A percentile compares a stretch with the other conserved stretches of the same genome.
These are phyloP conservation scores for Eurystomus gularis DNA, from an alignment of 2,113 vertebrate species.

Conservation along the genomic window DNA sequence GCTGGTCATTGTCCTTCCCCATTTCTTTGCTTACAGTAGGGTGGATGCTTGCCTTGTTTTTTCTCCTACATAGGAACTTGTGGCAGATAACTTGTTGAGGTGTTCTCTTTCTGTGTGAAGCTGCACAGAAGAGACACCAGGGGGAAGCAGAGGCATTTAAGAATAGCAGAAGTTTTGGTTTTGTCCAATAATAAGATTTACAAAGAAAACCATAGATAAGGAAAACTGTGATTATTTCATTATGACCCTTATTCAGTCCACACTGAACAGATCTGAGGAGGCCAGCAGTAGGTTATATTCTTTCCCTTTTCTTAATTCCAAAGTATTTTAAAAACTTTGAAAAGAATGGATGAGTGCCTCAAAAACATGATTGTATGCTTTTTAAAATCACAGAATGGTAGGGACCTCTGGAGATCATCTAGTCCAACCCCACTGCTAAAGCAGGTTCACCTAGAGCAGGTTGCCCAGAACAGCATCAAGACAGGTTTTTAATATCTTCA, in stretches of 20 bases:
- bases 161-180: background rate
- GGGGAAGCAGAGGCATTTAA: background rate
- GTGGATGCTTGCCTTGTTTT: background rate
- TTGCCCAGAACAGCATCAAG: background rate
- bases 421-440: background rate
- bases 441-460: too few relatives aligned
- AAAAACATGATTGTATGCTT: background rate
- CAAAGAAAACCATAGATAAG: background rate
- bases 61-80: fast-evolving
- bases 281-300: background rate
- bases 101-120: background rate
- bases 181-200: background rate
- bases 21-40: background rate
- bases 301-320: background rate
- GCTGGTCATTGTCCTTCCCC: background rate
- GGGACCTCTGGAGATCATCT: background rate
- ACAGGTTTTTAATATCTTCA: background rate
- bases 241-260: background rate
- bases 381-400: background rate
- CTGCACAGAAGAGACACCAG: background rate
- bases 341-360: background rate
- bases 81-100: background rate
- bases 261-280: background rate
- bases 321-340: background rate
- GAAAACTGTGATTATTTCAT: background rate